These are phyloP conservation scores for Dipodomys stephensi DNA, from an alignment of 2,113 vertebrate species.

Conservation along the genomic window DNA sequence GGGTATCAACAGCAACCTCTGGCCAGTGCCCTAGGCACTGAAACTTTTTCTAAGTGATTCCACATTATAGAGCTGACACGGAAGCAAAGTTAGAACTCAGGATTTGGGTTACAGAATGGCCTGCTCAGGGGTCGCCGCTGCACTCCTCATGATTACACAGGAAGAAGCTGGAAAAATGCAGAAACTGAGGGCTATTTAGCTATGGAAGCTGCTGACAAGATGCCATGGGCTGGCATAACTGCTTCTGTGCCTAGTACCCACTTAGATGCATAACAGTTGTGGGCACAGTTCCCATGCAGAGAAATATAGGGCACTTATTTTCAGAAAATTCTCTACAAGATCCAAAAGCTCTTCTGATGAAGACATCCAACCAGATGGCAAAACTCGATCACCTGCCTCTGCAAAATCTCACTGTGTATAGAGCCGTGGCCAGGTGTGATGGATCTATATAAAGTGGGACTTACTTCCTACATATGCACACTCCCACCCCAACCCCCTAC, in stretches of 20 bases:
- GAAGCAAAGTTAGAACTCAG: background rate
- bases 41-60: background rate
- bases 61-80: background rate
- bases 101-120: background rate
- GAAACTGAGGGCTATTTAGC: background rate
- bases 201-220: background rate
- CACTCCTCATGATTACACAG: background rate
- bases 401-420: background rate
- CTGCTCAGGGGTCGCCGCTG: background rate
- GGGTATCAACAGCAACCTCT: background rate
- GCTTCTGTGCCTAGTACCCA: conserved; percentile 5
- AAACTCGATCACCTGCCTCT: background rate
- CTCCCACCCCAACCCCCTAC: background rate
- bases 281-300: background rate
- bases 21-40: background rate
- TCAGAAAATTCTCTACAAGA: background rate
- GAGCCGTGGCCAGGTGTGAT: accelerated
- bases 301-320: conserved; percentile 62
- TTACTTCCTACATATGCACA: background rate
- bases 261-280: background rate
- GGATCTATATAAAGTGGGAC: background rate
- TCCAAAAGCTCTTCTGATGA: conserved; percentile 22
- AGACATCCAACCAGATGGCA: conserved; percentile 40
- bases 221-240: background rate
- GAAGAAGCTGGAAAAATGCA: background rate